phyloP scores from a whole-genome alignment of 2,113 vertebrate species.

The Bolborhynchus lineola region DNA sequence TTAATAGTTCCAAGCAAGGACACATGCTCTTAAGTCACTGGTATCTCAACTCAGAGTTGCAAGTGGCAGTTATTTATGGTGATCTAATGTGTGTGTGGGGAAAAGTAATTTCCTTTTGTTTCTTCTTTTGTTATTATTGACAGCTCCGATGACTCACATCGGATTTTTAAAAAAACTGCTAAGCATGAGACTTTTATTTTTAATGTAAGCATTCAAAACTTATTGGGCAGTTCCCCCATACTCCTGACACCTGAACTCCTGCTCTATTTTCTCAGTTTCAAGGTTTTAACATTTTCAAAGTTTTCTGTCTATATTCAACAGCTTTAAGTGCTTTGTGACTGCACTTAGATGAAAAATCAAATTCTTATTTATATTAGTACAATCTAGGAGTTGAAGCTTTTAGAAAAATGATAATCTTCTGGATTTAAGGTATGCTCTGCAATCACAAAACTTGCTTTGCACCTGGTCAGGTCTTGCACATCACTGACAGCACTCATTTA shows the following conservation, averaged over 20 bases:
- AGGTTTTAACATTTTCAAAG: background rate
- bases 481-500: too few relatives aligned
- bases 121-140: background rate
- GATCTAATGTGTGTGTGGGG: background rate
- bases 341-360: background rate
- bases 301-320: background rate
- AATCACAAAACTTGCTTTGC: background rate
- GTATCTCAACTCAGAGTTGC: background rate
- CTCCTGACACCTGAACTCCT: background rate
- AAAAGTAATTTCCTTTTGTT: constrained; percentile 2
- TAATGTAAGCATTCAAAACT: background rate
- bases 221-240: background rate
- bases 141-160: background rate
- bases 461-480: background rate
- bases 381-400: background rate
- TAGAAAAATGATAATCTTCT: background rate
- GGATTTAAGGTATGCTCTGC: background rate
- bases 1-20: constrained; percentile 32
- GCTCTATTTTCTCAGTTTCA: background rate
- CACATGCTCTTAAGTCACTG: background rate
- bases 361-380: background rate
- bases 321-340: background rate
- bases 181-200: background rate
- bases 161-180: background rate
- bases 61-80: constrained; percentile 8